These are phyloP conservation scores for Spinus pinus DNA, from an alignment of 2,797 vertebrate genomes.

Conservation along the genomic window DNA sequence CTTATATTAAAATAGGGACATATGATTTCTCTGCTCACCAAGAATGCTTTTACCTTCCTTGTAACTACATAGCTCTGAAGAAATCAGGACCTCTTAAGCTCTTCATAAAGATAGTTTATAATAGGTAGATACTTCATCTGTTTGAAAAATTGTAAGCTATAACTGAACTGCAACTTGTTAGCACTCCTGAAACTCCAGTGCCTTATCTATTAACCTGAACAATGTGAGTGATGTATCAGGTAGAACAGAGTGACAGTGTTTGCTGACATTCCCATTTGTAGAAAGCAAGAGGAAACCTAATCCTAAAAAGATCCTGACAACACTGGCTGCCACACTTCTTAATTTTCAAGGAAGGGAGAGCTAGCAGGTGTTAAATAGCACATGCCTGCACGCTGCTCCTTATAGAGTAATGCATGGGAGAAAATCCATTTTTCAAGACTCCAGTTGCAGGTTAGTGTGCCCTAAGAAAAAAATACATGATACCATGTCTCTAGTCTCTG, in stretches of 20 bases:
- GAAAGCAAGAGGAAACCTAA: slow-evolving; percentile 46
- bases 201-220: not conserved
- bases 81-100: not conserved
- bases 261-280: slow-evolving; percentile 23
- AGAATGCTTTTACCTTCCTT: not conserved
- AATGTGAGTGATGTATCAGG: not conserved
- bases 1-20: not conserved
- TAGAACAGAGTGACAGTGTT: not conserved
- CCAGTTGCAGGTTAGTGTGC: not conserved
- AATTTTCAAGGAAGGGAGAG: slow-evolving; percentile 1
- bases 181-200: not conserved
- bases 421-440: not conserved
- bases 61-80: not conserved
- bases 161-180: not conserved
- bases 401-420: not conserved
- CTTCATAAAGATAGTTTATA: not conserved
- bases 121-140: not conserved
- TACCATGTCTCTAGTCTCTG: not conserved
- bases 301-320: not conserved
- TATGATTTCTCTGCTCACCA: not conserved
- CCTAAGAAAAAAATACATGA: not conserved
- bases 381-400: not conserved
- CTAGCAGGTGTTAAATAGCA: not conserved
- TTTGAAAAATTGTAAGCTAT: not conserved
- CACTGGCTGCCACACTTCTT: not conserved